Conservation (phyloP, 2,797 vertebrate species). For the Tachyglossus aculeatus region DNA sequence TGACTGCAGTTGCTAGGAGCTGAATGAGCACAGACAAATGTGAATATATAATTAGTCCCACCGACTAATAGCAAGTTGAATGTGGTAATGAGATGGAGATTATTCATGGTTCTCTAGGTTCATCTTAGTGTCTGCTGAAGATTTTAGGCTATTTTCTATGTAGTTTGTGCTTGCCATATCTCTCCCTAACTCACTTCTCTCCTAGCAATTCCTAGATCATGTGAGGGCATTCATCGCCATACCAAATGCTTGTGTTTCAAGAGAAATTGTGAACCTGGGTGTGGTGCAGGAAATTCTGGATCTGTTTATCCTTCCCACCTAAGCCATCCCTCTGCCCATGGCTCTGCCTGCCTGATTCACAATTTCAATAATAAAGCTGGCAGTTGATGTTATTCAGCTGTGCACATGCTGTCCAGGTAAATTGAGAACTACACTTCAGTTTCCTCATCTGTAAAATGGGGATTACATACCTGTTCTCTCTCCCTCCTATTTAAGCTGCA, state of each 20-base stretch:
- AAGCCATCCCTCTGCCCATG: conserved; percentile 51
- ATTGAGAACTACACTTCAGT: no score
- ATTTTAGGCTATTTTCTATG: conserved; percentile 23
- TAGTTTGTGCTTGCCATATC: not conserved
- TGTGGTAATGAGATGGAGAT: conserved; percentile 58
- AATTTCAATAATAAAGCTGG: conserved; percentile 59
- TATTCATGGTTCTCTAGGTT: conserved; percentile 34
- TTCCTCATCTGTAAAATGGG: no score
- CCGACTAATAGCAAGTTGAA: conserved; percentile 67
- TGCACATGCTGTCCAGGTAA: conserved; percentile 25
- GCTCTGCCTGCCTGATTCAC: conserved; percentile 68
- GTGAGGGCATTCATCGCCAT: conserved; percentile 4
- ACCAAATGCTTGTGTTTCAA: conserved; percentile 36
- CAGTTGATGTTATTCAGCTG: conserved; percentile 33
- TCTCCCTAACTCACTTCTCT: not conserved
- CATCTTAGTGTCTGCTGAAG: conserved; percentile 31
- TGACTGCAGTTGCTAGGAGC: conserved; percentile 71
- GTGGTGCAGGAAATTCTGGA: conserved; percentile 58
- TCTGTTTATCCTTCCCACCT: conserved; percentile 48
- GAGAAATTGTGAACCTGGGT: conserved; percentile 38
- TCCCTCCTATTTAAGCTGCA: no score
- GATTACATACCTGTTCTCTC: no score
- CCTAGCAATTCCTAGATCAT: conserved; percentile 12
- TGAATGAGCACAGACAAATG: conserved; percentile 62
- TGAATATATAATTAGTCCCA: conserved; percentile 67